A percentile compares a stretch with the other conserved stretches of the same genome.
phyloP scores from a whole-genome alignment of 1,140 invertebrate species.

The Sitodiplosis mosellana region DNA sequence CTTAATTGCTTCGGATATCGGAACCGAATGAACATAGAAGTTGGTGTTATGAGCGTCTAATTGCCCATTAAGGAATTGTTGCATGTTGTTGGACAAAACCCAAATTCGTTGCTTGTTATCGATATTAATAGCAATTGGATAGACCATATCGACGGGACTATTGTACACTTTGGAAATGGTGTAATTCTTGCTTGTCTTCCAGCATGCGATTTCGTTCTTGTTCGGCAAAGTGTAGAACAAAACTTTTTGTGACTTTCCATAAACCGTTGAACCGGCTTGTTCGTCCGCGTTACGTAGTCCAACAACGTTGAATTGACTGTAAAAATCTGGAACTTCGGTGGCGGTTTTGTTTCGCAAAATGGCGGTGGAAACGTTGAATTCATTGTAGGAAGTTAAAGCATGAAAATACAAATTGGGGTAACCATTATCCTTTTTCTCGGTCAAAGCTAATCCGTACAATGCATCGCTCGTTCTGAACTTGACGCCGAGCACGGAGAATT shows the following conservation, averaged over 20 bases:
- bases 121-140: conserved; percentile 60
- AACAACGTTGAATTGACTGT: conserved; percentile 43
- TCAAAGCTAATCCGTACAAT: conserved; percentile 48
- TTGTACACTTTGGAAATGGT: conserved; percentile 30
- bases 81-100: conserved; percentile 52
- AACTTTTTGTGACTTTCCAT: conserved; percentile 45
- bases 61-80: conserved; percentile 45
- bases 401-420: conserved; percentile 59
- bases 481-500: conserved; percentile 49
- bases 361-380: conserved; percentile 49
- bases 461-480: conserved; percentile 59
- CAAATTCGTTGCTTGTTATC: conserved; percentile 49
- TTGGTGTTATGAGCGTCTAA: conserved; percentile 46
- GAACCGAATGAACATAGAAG: conserved; percentile 47
- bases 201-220: conserved; percentile 56
- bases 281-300: conserved; percentile 48
- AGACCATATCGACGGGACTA: conserved; percentile 50
- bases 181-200: conserved; percentile 26
- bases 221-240: conserved; percentile 59
- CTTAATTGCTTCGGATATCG: conserved; percentile 42
- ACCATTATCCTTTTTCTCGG: conserved; percentile 37
- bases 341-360: conserved; percentile 37
- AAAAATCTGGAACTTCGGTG: conserved; percentile 28
- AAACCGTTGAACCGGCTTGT: conserved; percentile 52
- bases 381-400: conserved; percentile 49